Evolutionary conservation across 2,113 vertebrate genomes (phyloP), one percentile per base, ranked within the genome.

Genomic region (Mionectes macconnelli): DNA sequence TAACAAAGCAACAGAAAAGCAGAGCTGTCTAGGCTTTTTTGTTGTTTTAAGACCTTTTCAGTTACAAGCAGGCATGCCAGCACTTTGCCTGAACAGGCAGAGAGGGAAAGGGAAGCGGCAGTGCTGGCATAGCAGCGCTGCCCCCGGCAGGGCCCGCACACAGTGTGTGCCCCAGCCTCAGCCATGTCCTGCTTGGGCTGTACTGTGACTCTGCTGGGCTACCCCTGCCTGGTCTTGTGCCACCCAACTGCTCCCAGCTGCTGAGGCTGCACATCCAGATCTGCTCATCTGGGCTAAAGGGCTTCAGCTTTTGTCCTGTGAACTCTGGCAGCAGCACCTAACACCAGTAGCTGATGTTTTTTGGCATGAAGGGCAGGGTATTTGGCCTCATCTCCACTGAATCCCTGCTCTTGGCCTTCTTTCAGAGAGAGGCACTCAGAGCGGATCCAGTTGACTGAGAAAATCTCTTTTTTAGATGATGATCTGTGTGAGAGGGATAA

Each of bases 1-100:
- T 95, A 90, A 90, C 90, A 93, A 91, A 96, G 92, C 22, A 0
- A n/a, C 82, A 83, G 76, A 86, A 89, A 84, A 93, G 72, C 94
- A 86, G 88, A 66, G 75, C 83, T 77, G 63, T 77, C 88, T 80
- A 75, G 70, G 44, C 0, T 0, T 64, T 78, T 94, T 92, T 93
- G 55, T 95, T 92, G 40, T 69, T 78, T 73, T 85, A 90, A 79
- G 76, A 80, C 42, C 70, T 59, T 47, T 90, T 87, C 59, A 87
- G 50, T 90, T 77, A 37, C 31, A 57, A 79, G 40, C 39, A 75
- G 44, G 33, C 90, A n/a, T 7, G 12, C 37, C 89, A 72, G 33
- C 18, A 8, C 64, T 84, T 69, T 50, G 89, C 52, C 57, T 53
- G 63, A 42, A 21, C 44, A 14, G 27, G 33, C 53, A 39, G 67